These are phyloP conservation scores for Caligus rogercresseyi DNA, from an alignment of 1,140 invertebrate species.

Conservation along the genomic window DNA sequence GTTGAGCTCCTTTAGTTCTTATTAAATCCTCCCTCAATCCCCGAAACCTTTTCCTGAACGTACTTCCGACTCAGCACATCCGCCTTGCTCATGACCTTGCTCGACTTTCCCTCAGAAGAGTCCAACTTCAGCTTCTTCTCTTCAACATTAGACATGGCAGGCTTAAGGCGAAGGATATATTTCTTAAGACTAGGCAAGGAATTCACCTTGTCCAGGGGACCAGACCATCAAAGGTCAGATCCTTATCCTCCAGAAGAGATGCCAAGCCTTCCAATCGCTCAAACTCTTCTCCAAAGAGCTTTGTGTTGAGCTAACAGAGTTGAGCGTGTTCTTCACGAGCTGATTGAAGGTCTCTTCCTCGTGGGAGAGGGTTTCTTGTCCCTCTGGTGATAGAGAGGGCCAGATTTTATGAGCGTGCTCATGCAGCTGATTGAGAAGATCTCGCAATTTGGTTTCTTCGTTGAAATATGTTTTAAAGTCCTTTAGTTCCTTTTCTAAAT, in stretches of 20 bases:
- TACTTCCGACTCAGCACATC: slow-evolving; percentile 40
- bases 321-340: slow-evolving; percentile 55
- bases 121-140: slow-evolving; percentile 38
- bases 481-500: slow-evolving; percentile 56
- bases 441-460: slow-evolving; percentile 51
- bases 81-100: slow-evolving; percentile 42
- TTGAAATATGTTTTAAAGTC: slow-evolving; percentile 70
- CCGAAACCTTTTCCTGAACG: slow-evolving; percentile 41
- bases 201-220: slow-evolving; percentile 44
- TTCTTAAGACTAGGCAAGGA: slow-evolving; percentile 45
- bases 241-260: slow-evolving; percentile 42
- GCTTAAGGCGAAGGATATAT: slow-evolving; percentile 56
- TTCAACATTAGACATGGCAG: slow-evolving; percentile 55
- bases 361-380: slow-evolving; percentile 57
- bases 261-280: slow-evolving; percentile 55
- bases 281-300: slow-evolving; percentile 53
- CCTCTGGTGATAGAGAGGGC: slow-evolving; percentile 53
- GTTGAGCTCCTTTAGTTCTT: slow-evolving; percentile 47
- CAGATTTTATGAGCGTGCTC: slow-evolving; percentile 66
- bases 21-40: slow-evolving; percentile 53
- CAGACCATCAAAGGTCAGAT: not conserved
- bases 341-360: slow-evolving; percentile 49
- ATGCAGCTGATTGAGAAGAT: slow-evolving; percentile 59
- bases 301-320: slow-evolving; percentile 53
- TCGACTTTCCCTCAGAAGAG: slow-evolving; percentile 43